Evolutionary conservation across 2,797 vertebrate genomes (phyloP).

Genomic region (Heterohyrax brucei): DNA sequence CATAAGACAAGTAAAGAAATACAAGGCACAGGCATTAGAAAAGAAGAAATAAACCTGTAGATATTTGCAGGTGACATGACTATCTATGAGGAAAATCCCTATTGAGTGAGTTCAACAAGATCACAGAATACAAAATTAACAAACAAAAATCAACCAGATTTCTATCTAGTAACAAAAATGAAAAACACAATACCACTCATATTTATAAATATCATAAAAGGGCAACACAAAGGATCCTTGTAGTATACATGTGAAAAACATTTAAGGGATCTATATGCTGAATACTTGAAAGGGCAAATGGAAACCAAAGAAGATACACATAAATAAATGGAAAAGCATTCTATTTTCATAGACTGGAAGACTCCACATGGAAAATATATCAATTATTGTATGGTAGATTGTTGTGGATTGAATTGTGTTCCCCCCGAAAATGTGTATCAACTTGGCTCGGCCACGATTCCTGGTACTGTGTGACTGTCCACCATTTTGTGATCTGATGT

Average conservation of each 20-base stretch:
- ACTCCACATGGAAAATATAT: neutral
- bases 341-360: slow-evolving; percentile 9
- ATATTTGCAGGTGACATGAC: neutral
- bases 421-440: too few relatives aligned
- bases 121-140: neutral
- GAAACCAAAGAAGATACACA: slow-evolving; percentile 35
- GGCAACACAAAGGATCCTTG: too few relatives aligned
- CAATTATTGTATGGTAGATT: neutral
- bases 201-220: too few relatives aligned
- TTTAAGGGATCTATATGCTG: neutral
- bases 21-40: neutral
- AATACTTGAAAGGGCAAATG: slow-evolving; percentile 8
- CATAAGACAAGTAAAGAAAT: neutral
- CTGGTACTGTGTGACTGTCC: too few relatives aligned
- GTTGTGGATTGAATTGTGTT: too few relatives aligned
- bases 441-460: too few relatives aligned
- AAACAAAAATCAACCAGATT: neutral
- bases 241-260: neutral
- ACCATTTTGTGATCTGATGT: too few relatives aligned
- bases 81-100: neutral
- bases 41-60: neutral
- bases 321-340: slow-evolving; percentile 16
- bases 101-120: neutral
- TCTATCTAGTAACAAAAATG: neutral
- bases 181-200: neutral